Base-by-base conservation (phyloP, 2,113 vertebrate genomes). In the Peucedramus taeniatus region DNA sequence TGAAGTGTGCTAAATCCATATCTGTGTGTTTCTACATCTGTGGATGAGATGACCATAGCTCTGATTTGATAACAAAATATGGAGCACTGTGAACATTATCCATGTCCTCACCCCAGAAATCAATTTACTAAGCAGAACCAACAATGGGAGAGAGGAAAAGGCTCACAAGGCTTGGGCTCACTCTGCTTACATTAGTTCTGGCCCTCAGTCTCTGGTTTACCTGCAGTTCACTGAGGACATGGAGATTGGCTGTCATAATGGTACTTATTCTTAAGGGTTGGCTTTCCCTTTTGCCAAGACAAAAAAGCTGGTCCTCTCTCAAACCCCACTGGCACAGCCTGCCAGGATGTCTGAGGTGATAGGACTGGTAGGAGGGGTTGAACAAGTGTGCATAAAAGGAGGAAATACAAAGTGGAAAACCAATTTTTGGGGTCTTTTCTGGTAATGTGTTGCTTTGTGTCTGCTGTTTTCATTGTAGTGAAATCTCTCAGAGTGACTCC, bases 401-500 rank as follows among this genome's bases (percentile, higher is more conserved):
- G 45, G 26, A 83, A 88, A 72, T 27, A 30, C 10, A 4, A 28
- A 68, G 18, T 30, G 11, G 64, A 72, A 82, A 83, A 54, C 18
- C 5, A 1, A 13, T 47, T 76, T 53, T 49, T 87, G 59, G 21
- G 31, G 19, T 59, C 10, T 77, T 35, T 60, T 65, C 68, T 15
- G 15, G 51, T 94, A 61, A 85, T 15, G 18, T 39, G 15, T 68
- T 76, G 57, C 35, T 86, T 70, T 68, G 27, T 72, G 31, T 89
- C 74, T 97, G 30, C 97, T 81, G 97, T 87, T 76, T 89, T 97
- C 54, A 22, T 90, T 94, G 69, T 84, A 99, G 99, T 96, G 98
- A 98, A 97, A 99, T 99, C 90, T 98, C 98, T 92, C 98, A 99
- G 96, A 99, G 98, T 7, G 97, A 98, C 94, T 98, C 98, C 85